phyloP scores from a whole-genome alignment of 2,797 vertebrate species.

The Prunella strophiata region DNA sequence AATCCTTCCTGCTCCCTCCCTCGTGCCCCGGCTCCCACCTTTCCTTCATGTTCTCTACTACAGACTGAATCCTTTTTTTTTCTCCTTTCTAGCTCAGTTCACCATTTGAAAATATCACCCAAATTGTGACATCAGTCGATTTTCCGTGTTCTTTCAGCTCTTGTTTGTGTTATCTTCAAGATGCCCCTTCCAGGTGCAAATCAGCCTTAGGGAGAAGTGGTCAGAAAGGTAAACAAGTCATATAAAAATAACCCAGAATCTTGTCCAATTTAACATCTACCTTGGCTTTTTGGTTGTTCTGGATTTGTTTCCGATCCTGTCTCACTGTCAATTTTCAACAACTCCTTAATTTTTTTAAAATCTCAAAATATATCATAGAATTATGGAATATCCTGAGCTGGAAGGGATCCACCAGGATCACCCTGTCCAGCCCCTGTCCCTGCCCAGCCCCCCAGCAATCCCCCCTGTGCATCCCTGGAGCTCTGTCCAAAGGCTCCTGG shows the following conservation, averaged over 20 bases:
- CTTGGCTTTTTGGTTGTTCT: background rate
- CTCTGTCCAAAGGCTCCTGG: background rate
- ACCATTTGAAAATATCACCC: background rate
- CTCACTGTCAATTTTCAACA: background rate
- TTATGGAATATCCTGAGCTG: background rate
- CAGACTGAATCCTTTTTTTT: background rate
- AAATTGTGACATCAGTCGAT: background rate
- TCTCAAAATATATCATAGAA: background rate
- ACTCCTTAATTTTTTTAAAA: background rate
- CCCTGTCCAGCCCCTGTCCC: accelerated
- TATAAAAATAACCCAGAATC: background rate
- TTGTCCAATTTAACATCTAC: background rate
- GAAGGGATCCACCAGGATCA: no score
- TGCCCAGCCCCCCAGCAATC: background rate
- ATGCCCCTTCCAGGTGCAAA: background rate
- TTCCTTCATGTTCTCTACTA: background rate
- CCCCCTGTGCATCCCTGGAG: background rate
- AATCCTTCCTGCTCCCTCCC: background rate
- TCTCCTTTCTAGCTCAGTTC: background rate
- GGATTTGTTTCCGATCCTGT: background rate
- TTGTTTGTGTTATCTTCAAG: background rate
- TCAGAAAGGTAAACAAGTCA: background rate
- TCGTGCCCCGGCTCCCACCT: background rate
- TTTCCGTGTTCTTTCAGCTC: background rate
- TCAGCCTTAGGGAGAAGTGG: background rate